Evolutionary conservation across 2,888 invertebrate genomes (phyloP).

Genomic region (Molorchus minor): DNA sequence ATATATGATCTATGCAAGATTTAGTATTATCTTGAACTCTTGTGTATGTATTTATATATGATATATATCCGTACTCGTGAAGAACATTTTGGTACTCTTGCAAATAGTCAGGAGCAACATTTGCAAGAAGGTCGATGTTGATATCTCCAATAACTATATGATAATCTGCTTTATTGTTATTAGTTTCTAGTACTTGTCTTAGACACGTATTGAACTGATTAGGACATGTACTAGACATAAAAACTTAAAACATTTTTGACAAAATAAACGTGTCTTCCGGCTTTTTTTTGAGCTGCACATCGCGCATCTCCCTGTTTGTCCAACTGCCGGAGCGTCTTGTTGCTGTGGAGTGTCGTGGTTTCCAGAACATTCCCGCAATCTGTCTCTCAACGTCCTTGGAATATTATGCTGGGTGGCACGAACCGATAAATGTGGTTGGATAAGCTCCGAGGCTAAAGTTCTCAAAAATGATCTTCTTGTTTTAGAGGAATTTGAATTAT

Average conservation of each 20-base stretch:
- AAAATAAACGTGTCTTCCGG: constrained; percentile 22
- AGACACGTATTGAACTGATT: too few species aligned
- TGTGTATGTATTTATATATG: too few species aligned
- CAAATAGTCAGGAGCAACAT: too few species aligned
- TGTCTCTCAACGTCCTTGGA: constrained; percentile 21
- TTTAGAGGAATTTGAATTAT: constrained; percentile 20
- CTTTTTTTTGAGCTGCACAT: constrained; percentile 22
- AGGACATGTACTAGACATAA: constrained; percentile 28
- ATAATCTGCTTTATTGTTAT: too few species aligned
- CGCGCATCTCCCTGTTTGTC: constrained; percentile 23
- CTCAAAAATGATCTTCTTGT: constrained; percentile 22
- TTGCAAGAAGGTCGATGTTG: too few species aligned
- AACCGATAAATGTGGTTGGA: constrained; percentile 25
- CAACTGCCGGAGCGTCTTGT: constrained; percentile 13
- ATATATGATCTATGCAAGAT: too few species aligned
- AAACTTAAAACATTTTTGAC: constrained; percentile 27
- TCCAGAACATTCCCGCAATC: constrained; percentile 23
- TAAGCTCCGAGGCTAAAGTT: constrained; percentile 19
- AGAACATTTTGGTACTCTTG: too few species aligned
- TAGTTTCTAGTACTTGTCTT: too few species aligned
- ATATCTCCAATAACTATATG: too few species aligned
- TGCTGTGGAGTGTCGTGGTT: constrained; percentile 8
- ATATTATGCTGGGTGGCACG: constrained; percentile 14
- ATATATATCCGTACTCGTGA: too few species aligned
- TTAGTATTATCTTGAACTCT: too few species aligned